A percentile compares a stretch with the other conserved stretches of the same genome.
Evolutionary conservation across 2,797 vertebrate species (phyloP).

Genomic region (Leuciscus waleckii): DNA sequence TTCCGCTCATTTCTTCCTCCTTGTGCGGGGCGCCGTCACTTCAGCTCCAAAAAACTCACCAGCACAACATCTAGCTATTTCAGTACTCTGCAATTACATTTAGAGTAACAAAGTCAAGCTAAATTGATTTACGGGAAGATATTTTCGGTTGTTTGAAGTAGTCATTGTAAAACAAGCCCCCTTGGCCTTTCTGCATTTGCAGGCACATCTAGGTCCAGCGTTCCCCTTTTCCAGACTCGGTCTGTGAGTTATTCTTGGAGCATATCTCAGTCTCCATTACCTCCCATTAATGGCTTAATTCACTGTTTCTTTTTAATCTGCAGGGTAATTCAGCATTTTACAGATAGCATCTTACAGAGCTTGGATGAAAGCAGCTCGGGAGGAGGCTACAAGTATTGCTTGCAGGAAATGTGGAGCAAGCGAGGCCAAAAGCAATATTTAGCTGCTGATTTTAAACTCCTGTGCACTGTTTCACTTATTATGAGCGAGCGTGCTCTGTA

Average conservation of each 20-base stretch:
- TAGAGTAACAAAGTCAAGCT: slow-evolving; percentile 72
- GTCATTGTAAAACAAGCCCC: slow-evolving; percentile 67
- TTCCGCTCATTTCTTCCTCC: slow-evolving; percentile 7
- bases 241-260: slow-evolving; percentile 73
- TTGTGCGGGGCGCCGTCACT: slow-evolving; percentile 22
- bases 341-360: slow-evolving; percentile 65
- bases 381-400: slow-evolving; percentile 26
- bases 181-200: slow-evolving; percentile 25
- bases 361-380: slow-evolving; percentile 64
- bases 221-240: slow-evolving; percentile 43
- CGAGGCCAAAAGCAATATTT: slow-evolving; percentile 73
- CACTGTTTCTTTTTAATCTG: slow-evolving; percentile 72
- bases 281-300: slow-evolving; percentile 73
- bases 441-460: slow-evolving; percentile 66
- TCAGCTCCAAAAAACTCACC: slow-evolving; percentile 32
- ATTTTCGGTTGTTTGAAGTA: slow-evolving; percentile 73
- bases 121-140: slow-evolving; percentile 78
- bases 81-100: slow-evolving; percentile 70
- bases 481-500: slow-evolving; percentile 62
- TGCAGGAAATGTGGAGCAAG: slow-evolving; percentile 55
- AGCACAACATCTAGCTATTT: slow-evolving; percentile 65
- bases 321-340: slow-evolving; percentile 64
- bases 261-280: slow-evolving; percentile 70
- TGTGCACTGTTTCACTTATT: slow-evolving; percentile 65
- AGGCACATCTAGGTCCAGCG: slow-evolving; percentile 40